Conservation (phyloP, 2,797 vertebrate species). For the Pipistrellus pygmaeus region DNA sequence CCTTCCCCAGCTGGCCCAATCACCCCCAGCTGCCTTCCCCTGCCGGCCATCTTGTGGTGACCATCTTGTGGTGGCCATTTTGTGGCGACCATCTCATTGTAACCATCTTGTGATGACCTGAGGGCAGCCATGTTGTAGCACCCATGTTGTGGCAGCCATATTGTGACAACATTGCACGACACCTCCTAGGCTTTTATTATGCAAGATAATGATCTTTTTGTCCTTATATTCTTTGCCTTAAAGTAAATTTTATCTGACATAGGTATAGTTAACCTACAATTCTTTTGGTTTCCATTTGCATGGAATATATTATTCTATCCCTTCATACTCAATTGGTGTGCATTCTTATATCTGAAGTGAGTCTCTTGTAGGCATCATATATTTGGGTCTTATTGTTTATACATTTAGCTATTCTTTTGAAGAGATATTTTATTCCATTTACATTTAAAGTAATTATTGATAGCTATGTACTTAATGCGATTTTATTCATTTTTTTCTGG, state of each 20-base stretch:
- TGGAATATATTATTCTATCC: neutral
- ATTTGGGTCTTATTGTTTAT: neutral
- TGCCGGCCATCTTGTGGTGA: too few species aligned
- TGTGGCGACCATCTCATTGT: too few species aligned
- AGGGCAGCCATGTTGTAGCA: too few species aligned
- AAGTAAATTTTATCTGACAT: neutral
- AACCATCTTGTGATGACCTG: too few species aligned
- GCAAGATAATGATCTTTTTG: neutral
- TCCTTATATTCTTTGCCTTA: neutral
- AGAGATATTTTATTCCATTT: neutral
- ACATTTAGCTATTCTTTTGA: neutral
- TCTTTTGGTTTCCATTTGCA: neutral
- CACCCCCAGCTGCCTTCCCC: too few species aligned
- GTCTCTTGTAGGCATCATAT: neutral
- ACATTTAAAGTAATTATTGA: neutral
- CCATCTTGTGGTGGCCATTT: too few species aligned
- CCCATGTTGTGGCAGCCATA: too few species aligned
- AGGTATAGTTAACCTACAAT: neutral
- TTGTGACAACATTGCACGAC: too few species aligned
- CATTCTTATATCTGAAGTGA: neutral
- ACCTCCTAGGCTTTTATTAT: too few species aligned
- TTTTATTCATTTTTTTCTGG: neutral
- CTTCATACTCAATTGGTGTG: neutral
- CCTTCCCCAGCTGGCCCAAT: too few species aligned
- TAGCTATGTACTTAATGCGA: neutral